Base-by-base conservation (phyloP, 2,797 vertebrate species). In the Carduelis carduelis region DNA sequence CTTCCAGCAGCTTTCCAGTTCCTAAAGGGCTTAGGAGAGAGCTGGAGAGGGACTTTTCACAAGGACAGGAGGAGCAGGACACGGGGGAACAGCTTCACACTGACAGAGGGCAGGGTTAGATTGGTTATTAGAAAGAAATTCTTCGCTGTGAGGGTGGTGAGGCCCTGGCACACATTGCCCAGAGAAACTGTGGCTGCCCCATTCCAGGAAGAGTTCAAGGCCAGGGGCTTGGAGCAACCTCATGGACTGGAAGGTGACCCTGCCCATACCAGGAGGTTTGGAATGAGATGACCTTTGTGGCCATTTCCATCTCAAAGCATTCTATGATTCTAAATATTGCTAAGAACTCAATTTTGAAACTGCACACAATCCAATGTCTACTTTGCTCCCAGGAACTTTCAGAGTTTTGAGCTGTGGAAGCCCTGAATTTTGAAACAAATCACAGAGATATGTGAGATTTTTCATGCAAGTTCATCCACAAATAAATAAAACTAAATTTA, bases 351-450 rank as follows among this genome's bases (percentile, higher is more conserved):
- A 16, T 87, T 90, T 87, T 61, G 37, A 86, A 83, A 61, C 24
- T 34, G 43, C 53, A 50, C 20, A 27, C 11, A 50, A 16, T 46
- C 41, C 32, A 44, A 14, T 9, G 2, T 65, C 66, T 94, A 20
- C 72, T 71, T 52, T 88, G 16, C 27, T 91, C 60, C 74, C 12
- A n/a, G 68, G 47, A 91, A 61, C 27, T 84, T 52, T 8, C 34
- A 43, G 7, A 39, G 22, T 20, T 78, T 81, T 50, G 63, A 81
- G 76, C 23, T 34, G 27, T 89, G 39, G 28, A 81, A 81, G n/a
- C 52, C 35, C 61, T 66, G 74, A 89, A 59, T 82, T 93, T 93
- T 65, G 50, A 97, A 95, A 87, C 46, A 87, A 83, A 55, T 88
- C 72, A 78, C 35, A 87, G n/a, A 92, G 89, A 97, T 92, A 86